A percentile compares a stretch with the other conserved stretches of the same genome.
Evolutionary conservation across 2,113 vertebrate species (phyloP).

Genomic region (Pampusana beccarii): DNA sequence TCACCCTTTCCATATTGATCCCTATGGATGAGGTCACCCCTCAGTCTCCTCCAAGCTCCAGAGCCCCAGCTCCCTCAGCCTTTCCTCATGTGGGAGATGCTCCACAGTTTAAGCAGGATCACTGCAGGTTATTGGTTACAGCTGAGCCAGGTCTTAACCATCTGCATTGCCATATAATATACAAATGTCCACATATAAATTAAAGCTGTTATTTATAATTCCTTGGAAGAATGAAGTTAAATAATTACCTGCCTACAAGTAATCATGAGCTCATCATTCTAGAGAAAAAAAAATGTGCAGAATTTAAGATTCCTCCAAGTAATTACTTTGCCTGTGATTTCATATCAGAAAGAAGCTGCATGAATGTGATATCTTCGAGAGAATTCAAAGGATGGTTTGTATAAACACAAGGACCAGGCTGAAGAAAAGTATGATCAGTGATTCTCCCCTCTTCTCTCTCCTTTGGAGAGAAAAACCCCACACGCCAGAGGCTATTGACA

Average conservation of each 20-base stretch:
- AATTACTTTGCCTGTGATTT: neutral
- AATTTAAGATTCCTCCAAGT: neutral
- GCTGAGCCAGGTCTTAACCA: neutral
- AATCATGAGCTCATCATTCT: neutral
- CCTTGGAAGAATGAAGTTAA: neutral
- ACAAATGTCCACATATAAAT: neutral
- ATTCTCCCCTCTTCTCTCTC: neutral
- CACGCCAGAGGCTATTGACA: neutral
- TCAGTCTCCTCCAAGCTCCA: too few relatives aligned
- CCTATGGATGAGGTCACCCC: too few relatives aligned
- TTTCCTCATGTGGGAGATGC: too few relatives aligned
- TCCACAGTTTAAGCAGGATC: neutral
- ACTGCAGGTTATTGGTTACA: neutral
- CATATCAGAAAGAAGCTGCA: neutral
- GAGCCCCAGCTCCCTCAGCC: too few relatives aligned
- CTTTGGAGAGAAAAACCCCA: neutral
- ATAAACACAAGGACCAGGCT: neutral
- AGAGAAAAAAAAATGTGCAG: neutral
- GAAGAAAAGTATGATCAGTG: neutral
- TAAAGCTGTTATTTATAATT: neutral
- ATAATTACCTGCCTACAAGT: neutral
- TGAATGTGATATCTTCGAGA: neutral
- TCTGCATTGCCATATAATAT: neutral
- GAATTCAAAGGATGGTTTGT: neutral
- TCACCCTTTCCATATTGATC: too few relatives aligned